phyloP scores from a whole-genome alignment of 2,113 vertebrate species.

The Suricata suricatta region DNA sequence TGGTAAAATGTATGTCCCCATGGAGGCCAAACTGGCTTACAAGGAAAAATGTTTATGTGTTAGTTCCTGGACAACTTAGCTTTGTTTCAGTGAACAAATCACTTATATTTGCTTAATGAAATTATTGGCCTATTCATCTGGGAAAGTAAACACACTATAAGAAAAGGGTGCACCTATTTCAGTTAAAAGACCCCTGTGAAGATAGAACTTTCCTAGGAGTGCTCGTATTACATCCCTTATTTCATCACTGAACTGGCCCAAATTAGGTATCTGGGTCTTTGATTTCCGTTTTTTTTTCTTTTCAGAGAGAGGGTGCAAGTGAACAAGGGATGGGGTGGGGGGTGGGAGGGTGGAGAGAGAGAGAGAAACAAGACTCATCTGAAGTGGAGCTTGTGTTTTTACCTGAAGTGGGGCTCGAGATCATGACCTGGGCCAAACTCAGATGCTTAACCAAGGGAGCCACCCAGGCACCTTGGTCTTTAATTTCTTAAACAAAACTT shows the following conservation, averaged over 20 bases:
- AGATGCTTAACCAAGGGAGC: too few species aligned
- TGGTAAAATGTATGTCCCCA: neutral
- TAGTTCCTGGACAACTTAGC: neutral
- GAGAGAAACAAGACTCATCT: too few species aligned
- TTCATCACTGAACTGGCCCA: neutral
- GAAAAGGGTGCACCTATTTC: neutral
- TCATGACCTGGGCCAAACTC: too few species aligned
- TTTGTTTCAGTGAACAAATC: neutral
- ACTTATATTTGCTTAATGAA: neutral
- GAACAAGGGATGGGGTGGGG: too few species aligned
- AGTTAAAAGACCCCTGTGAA: neutral
- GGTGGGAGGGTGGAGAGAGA: too few species aligned
- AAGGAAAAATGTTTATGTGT: neutral
- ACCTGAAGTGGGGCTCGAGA: too few species aligned
- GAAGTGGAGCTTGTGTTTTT: too few species aligned
- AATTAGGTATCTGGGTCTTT: neutral
- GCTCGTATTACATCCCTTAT: neutral
- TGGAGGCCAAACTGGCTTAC: neutral
- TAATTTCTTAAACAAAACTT: neutral
- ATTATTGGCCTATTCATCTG: neutral
- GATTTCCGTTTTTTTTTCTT: neutral
- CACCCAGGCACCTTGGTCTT: neutral
- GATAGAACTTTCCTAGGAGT: neutral
- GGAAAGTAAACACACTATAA: neutral
- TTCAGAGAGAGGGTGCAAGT: too few species aligned